phyloP scores from a whole-genome alignment of 2,113 vertebrate genomes.

The Beaufortia kweichowensis region DNA sequence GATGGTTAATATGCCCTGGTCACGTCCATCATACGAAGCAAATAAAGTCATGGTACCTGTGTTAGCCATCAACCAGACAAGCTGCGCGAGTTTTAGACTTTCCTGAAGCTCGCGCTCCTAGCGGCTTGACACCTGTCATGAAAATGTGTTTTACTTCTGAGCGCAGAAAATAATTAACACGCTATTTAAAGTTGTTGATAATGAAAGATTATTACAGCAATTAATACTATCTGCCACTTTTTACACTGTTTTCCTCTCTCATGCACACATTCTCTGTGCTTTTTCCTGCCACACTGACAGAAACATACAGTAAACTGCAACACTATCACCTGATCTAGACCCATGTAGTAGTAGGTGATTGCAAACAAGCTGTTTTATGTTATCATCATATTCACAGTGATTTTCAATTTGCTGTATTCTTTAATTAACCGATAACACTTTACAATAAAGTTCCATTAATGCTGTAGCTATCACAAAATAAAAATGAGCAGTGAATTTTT shows the following conservation, averaged over 20 bases:
- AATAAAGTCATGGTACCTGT: conserved; percentile 55
- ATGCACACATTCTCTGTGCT: background rate
- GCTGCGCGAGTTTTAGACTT: conserved; percentile 31
- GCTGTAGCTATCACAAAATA: too few species aligned
- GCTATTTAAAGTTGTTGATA: conserved; percentile 37
- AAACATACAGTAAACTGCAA: background rate
- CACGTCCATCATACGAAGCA: conserved; percentile 65
- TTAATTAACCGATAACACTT: too few species aligned
- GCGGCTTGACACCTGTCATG: conserved; percentile 39
- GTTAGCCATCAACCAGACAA: conserved; percentile 48
- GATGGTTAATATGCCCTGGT: conserved; percentile 64
- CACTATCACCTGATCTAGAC: background rate
- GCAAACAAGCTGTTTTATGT: too few species aligned
- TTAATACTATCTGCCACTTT: conserved; percentile 34
- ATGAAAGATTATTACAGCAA: conserved; percentile 37
- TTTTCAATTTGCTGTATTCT: too few species aligned
- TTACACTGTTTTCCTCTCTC: background rate
- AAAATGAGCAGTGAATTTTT: too few species aligned
- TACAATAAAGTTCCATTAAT: too few species aligned
- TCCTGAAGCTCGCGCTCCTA: conserved; percentile 1
- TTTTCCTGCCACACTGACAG: background rate
- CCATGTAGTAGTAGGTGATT: background rate
- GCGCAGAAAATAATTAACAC: conserved; percentile 47
- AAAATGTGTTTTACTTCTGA: conserved; percentile 43
- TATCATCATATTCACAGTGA: too few species aligned